Conservation (phyloP, 92 coral and sea anemone genomes). For the Phenganax subtilis region DNA sequence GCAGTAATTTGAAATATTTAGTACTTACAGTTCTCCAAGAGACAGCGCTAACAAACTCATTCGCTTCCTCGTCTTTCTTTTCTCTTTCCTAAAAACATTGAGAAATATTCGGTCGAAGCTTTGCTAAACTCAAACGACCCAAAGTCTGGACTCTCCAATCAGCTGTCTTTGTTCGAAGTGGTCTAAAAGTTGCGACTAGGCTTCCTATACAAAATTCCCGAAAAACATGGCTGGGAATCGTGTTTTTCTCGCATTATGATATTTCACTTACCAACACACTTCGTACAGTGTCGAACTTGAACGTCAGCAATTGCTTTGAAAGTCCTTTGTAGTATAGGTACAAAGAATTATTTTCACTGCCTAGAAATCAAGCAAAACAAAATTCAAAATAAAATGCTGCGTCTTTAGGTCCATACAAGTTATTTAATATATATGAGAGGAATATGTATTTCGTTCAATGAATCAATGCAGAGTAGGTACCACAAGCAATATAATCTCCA, state of each 20-base stretch:
- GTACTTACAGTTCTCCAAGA: slow-evolving; percentile 92
- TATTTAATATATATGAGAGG: too few relatives aligned
- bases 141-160: too few relatives aligned
- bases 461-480: slow-evolving; percentile 40
- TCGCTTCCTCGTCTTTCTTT: slow-evolving; percentile 94
- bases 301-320: slow-evolving; percentile 87
- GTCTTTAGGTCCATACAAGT: too few relatives aligned
- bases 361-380: slow-evolving; percentile 32
- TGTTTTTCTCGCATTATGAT: neutral
- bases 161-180: too few relatives aligned
- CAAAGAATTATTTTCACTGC: slow-evolving; percentile 92
- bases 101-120: neutral
- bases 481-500: slow-evolving; percentile 97
- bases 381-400: neutral
- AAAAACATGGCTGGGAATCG: neutral
- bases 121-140: too few relatives aligned
- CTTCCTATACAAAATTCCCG: neutral
- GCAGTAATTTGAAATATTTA: neutral
- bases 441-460: too few relatives aligned
- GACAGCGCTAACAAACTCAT: slow-evolving; percentile 97
- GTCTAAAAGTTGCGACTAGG: neutral
- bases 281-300: slow-evolving; percentile 90
- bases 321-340: slow-evolving; percentile 94
- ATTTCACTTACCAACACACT: slow-evolving; percentile 76
- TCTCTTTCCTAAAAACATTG: slow-evolving; percentile 70